Percentiles rank a stretch among this genome's conserved stretches.
Conservation (phyloP, 2,888 invertebrate species). For the Calephelis perditalis region DNA sequence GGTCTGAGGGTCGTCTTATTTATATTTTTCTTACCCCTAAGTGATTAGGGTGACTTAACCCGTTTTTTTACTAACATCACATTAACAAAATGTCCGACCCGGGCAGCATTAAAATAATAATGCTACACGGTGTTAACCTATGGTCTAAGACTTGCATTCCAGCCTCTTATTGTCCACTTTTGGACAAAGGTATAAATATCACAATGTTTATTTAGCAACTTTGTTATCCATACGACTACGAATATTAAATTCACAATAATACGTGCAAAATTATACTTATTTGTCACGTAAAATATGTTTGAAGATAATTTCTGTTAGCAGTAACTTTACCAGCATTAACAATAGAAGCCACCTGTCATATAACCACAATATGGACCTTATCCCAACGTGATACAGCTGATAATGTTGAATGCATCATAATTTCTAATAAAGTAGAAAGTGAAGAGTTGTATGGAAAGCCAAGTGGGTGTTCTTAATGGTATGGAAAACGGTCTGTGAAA, state of each 20-base stretch:
- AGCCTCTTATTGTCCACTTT: too few relatives aligned
- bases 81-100: too few relatives aligned
- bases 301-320: constrained; percentile 10
- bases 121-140: too few relatives aligned
- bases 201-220: too few relatives aligned
- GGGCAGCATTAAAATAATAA: too few relatives aligned
- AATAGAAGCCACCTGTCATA: constrained; percentile 30
- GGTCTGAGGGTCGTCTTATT: too few relatives aligned
- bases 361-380: constrained; percentile 28
- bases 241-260: constrained; percentile 1
- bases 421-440: constrained; percentile 51
- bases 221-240: too few relatives aligned
- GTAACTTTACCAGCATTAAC: constrained; percentile 24
- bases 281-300: constrained; percentile 11
- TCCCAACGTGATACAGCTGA: constrained; percentile 24
- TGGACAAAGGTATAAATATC: too few relatives aligned
- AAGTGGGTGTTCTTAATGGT: constrained; percentile 36
- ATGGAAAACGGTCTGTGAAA: constrained; percentile 55
- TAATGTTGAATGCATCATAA: constrained; percentile 30
- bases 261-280: neutral
- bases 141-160: too few relatives aligned
- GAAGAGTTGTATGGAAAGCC: constrained; percentile 58
- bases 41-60: too few relatives aligned
- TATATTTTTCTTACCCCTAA: too few relatives aligned
- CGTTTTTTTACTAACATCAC: too few relatives aligned